phyloP scores from a whole-genome alignment of 2,797 vertebrate genomes.

The Coendou prehensilis region DNA sequence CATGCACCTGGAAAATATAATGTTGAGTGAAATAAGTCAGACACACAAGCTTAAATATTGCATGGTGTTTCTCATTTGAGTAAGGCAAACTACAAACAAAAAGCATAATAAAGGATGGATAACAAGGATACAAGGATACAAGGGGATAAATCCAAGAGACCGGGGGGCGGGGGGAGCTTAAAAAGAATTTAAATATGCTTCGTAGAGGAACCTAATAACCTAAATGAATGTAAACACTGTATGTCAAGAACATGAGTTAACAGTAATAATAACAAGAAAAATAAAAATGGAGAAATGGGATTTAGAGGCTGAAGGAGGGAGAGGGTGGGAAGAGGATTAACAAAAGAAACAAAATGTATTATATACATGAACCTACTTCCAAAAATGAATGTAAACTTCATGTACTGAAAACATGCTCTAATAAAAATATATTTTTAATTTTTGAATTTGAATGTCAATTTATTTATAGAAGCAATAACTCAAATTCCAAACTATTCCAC shows the following conservation, averaged over 20 bases:
- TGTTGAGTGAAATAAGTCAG: background rate
- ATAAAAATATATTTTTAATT: background rate
- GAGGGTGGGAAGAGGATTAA: background rate
- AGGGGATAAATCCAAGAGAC: too few species aligned
- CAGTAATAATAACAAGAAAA: background rate
- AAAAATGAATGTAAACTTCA: background rate
- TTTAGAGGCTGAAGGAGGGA: background rate
- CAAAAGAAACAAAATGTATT: background rate
- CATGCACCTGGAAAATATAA: background rate
- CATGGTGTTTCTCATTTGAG: background rate
- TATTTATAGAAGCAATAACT: conserved; percentile 27
- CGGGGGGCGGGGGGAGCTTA: too few species aligned
- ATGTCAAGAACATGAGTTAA: background rate
- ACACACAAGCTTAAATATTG: background rate
- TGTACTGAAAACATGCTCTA: background rate
- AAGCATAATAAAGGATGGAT: background rate
- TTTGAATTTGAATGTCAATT: background rate
- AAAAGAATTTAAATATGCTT: background rate
- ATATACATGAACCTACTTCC: background rate
- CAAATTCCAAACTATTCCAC: conserved; percentile 56
- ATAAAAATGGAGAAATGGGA: background rate
- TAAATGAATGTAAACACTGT: background rate
- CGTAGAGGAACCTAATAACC: background rate
- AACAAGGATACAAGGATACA: background rate
- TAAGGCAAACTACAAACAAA: background rate